These are phyloP conservation scores for Chunga burmeisteri DNA, from an alignment of 2,113 vertebrate species.

Conservation along the genomic window DNA sequence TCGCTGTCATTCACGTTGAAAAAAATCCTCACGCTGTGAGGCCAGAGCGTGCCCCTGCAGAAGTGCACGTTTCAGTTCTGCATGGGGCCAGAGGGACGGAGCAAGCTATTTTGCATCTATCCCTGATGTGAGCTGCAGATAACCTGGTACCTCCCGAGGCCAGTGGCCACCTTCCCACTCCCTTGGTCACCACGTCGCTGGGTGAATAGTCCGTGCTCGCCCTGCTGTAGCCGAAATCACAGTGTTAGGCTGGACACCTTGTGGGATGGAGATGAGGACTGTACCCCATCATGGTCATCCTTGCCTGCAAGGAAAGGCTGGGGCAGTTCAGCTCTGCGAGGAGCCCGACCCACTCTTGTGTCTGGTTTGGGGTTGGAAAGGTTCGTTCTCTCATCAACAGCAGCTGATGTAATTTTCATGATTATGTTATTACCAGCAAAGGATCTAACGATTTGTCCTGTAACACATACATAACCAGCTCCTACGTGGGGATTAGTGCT, in stretches of 20 bases:
- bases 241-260: background rate
- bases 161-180: background rate
- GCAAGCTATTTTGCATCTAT: background rate
- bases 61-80: background rate
- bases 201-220: accelerated
- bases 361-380: background rate
- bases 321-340: background rate
- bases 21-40: background rate
- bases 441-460: background rate
- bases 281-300: background rate
- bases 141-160: background rate
- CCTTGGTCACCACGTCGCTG: background rate
- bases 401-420: background rate
- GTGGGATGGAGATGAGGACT: background rate
- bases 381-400: background rate
- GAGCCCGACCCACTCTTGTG: background rate
- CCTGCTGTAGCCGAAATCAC: background rate
- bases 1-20: background rate
- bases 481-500: background rate
- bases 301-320: background rate
- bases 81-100: accelerated
- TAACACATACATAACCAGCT: background rate
- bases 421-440: background rate
- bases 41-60: background rate
- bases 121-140: background rate